Evolutionary conservation across 2,888 invertebrate species (phyloP), one percentile per base, ranked within the genome.

Genomic region (Pyrochroa serraticornis): DNA sequence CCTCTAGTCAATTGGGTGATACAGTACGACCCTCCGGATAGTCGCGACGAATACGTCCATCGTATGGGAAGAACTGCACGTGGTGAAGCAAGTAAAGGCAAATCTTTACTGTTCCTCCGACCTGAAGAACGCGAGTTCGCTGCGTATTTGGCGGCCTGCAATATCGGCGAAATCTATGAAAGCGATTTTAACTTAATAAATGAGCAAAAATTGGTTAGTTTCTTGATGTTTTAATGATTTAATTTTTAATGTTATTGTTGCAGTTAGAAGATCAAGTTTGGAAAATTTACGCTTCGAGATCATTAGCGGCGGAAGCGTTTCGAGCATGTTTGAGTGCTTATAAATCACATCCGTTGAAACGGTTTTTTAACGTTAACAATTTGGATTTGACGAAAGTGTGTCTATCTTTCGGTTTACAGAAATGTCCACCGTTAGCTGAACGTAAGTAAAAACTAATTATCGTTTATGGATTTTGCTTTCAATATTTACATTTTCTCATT

Each of bases 1-100:
- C 32, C 43, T 32, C 12, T 12, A 14, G 34, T 34, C 10, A 35
- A 46, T 46, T 22, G 33, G 8, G 10, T 46, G 8, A 36, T 46
- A 46, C 46, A 46, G 22, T 46, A 46, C 22, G 46, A 46, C 35
- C 46, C 46, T 33, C 46, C 46, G n/a, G 36, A 36, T 6, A 33
- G 35, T 46, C n/a, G 34, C 1, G n/a, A 13, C 7, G 46, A 46
- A 46, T 46, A 46, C 35, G 35, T 46, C 30, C 46, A 46, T 34
- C 34, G 46, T 14, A 35, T 46, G 33, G 46, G 46, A 2, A 8
- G 46, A 5, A 46, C 46, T 6, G 46, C 46, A 22, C 34, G 46
- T 36, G 46, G 46, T 34, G 46, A 46, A 46, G 46, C 34, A 9
- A 46, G 36, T 36, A 33, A 33, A 30, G 46, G 46, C 8, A 33